A percentile compares a stretch with the other conserved stretches of the same genome.
These are phyloP conservation scores for Parnassius apollo DNA, from an alignment of 2,888 invertebrate genomes.

Conservation along the genomic window DNA sequence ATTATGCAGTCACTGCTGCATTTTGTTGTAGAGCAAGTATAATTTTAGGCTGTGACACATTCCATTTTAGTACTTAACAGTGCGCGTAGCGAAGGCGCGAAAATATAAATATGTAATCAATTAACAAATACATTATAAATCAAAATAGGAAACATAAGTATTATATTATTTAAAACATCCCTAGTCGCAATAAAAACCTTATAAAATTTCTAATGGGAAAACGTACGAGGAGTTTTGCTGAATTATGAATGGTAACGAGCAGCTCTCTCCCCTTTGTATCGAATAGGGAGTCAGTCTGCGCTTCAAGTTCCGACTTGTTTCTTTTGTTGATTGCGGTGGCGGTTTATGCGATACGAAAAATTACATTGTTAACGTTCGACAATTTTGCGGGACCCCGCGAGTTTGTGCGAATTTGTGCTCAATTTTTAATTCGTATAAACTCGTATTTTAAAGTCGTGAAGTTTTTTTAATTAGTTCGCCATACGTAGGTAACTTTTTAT, in stretches of 20 bases:
- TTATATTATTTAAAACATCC: constrained; percentile 17
- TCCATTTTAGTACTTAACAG: no score
- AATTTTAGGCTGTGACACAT: no score
- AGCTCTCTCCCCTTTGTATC: constrained; percentile 46
- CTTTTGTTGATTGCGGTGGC: constrained; percentile 67
- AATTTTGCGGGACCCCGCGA: constrained; percentile 8
- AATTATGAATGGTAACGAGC: constrained; percentile 81
- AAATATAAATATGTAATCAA: no score
- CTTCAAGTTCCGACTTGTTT: constrained; percentile 66
- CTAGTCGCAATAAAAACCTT: constrained; percentile 72
- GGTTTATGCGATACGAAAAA: constrained; percentile 59
- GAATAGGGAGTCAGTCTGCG: constrained; percentile 39
- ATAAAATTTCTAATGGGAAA: constrained; percentile 80
- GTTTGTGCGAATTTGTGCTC: constrained; percentile 13
- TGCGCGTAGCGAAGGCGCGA: no score
- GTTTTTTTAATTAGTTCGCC: background rate
- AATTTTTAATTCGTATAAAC: constrained; percentile 14
- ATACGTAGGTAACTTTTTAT: background rate
- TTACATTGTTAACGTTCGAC: constrained; percentile 61
- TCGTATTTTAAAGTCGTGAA: background rate
- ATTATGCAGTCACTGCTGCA: no score
- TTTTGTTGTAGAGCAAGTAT: no score
- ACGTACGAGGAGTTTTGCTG: constrained; percentile 75
- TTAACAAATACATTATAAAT: no score
- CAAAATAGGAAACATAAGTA: background rate